Evolutionary conservation across 2,797 vertebrate genomes (phyloP).

Genomic region (Ctenochaetus hawaiiensis): DNA sequence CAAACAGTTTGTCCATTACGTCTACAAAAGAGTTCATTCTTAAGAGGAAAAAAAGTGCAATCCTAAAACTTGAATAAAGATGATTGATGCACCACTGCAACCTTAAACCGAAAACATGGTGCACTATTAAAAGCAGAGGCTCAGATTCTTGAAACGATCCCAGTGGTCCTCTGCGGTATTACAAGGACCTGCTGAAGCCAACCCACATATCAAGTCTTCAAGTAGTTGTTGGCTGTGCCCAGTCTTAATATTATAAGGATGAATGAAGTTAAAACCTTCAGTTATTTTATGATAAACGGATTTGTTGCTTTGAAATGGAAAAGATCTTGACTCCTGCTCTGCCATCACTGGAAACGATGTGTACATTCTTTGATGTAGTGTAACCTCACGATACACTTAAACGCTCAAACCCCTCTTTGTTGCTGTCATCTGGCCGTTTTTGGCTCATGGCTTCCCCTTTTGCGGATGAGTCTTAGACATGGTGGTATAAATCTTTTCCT

Average conservation of each 20-base stretch:
- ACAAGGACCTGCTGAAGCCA: slow-evolving; percentile 9
- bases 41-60: background rate
- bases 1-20: background rate
- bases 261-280: slow-evolving; percentile 18
- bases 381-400: slow-evolving; percentile 13
- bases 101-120: background rate
- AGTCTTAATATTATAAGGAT: background rate
- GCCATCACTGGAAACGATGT: slow-evolving; percentile 11
- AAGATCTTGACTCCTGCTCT: slow-evolving; percentile 2
- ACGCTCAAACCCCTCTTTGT: slow-evolving; percentile 26
- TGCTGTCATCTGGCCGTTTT: slow-evolving; percentile 14
- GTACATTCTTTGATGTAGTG: slow-evolving; percentile 20
- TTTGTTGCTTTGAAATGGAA: slow-evolving; percentile 37
- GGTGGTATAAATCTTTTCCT: slow-evolving; percentile 21
- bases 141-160: background rate
- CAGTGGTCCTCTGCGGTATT: slow-evolving; percentile 20
- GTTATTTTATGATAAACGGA: slow-evolving; percentile 12
- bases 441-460: background rate
- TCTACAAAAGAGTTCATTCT: background rate
- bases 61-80: background rate
- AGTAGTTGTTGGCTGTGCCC: slow-evolving; percentile 6
- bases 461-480: slow-evolving; percentile 14
- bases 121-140: background rate
- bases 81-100: background rate
- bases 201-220: background rate